Percentiles rank a stretch among this genome's conserved stretches.
Evolutionary conservation across 2,113 vertebrate species (phyloP).

Genomic region (Dipodomys ordii): DNA sequence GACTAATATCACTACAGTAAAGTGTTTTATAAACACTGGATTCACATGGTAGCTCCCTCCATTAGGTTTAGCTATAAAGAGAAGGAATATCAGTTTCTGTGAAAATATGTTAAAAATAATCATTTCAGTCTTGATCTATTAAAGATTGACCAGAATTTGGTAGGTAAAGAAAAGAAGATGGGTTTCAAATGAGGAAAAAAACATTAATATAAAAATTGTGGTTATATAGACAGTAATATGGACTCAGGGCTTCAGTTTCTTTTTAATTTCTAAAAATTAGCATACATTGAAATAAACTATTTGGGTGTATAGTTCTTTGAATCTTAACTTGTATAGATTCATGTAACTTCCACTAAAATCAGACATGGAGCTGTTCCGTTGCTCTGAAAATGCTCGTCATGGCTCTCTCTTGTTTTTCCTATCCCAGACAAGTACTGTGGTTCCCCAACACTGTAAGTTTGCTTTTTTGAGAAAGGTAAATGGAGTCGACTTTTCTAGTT

Average conservation of each 20-base stretch:
- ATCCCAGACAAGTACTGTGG: not conserved
- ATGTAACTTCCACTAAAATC: not conserved
- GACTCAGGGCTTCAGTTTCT: not conserved
- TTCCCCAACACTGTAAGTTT: not conserved
- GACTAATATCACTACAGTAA: constrained; percentile 57
- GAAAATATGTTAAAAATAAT: constrained; percentile 24
- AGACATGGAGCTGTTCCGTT: not conserved
- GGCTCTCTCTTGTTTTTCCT: not conserved
- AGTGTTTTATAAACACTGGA: constrained; percentile 43
- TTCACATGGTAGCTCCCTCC: not conserved
- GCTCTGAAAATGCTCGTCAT: not conserved
- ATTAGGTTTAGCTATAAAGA: not conserved
- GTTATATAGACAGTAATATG: not conserved
- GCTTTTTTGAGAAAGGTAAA: not conserved
- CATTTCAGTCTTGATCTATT: not conserved
- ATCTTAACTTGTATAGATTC: not conserved
- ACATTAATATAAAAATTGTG: not conserved
- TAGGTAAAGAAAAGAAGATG: constrained; percentile 8
- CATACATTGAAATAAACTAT: not conserved
- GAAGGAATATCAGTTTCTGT: constrained; percentile 3
- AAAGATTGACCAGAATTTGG: not conserved
- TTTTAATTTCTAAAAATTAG: not conserved
- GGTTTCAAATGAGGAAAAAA: constrained; percentile 13
- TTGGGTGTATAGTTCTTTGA: not conserved
- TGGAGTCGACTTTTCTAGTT: not conserved